A percentile compares a stretch with the other conserved stretches of the same genome.
phyloP scores from a whole-genome alignment of 1,140 invertebrate species.

The Acromyrmex echinatior region DNA sequence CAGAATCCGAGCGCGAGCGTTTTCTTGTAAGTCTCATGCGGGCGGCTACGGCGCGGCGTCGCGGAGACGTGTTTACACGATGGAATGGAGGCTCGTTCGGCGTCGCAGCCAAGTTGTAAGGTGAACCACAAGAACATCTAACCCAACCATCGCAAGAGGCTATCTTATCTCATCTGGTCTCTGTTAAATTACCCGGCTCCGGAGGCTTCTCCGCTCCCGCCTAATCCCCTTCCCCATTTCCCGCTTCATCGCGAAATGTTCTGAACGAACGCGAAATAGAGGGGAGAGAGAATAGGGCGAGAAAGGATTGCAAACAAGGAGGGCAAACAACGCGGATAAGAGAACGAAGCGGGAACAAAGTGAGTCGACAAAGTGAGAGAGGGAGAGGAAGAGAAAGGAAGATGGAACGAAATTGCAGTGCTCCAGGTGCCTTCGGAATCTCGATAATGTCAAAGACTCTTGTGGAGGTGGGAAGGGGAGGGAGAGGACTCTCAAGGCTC shows the following conservation, averaged over 20 bases:
- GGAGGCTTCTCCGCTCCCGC: conserved; percentile 2
- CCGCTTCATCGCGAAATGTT: conserved; percentile 38
- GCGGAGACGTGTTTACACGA: conserved; percentile 72
- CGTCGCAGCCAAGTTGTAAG: conserved; percentile 61
- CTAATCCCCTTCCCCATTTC: conserved; percentile 43
- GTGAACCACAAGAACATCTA: conserved; percentile 72
- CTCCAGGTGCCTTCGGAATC: conserved; percentile 71
- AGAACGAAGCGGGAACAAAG: conserved; percentile 41
- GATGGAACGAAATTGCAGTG: conserved; percentile 71
- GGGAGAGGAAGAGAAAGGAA: neutral
- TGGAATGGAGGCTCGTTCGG: conserved; percentile 65
- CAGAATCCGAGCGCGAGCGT: neutral
- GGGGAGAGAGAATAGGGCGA: neutral
- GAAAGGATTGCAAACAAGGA: conserved; percentile 60
- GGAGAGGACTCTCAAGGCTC: conserved; percentile 5
- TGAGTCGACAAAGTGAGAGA: neutral
- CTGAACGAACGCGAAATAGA: conserved; percentile 66
- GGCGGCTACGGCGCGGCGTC: conserved; percentile 43
- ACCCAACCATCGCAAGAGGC: conserved; percentile 69
- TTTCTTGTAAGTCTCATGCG: conserved; percentile 59
- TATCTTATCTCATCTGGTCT: conserved; percentile 79
- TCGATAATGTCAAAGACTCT: conserved; percentile 76
- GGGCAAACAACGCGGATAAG: conserved; percentile 34
- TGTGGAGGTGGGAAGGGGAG: neutral
- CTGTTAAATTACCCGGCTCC: conserved; percentile 78